Conservation (phyloP, 2,888 invertebrate species). For the Drosophila paramelanica region DNA sequence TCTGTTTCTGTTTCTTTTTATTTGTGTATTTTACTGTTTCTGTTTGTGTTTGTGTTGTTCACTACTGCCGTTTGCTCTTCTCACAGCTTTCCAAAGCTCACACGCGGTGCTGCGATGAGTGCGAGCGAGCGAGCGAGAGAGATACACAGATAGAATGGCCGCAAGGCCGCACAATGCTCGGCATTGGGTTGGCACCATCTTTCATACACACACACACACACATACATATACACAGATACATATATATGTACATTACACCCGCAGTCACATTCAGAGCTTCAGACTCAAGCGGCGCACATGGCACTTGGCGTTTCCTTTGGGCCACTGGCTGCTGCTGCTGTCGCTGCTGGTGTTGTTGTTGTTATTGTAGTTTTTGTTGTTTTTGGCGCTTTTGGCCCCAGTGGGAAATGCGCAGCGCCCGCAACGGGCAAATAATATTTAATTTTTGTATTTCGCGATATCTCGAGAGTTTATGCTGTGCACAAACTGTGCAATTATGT, state of each 20-base stretch:
- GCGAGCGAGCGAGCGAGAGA: slow-evolving; percentile 18
- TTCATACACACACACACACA: slow-evolving; percentile 16
- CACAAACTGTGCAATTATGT: slow-evolving; percentile 37
- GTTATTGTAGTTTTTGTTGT: slow-evolving; percentile 27
- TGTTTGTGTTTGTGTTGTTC: slow-evolving; percentile 57
- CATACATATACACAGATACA: slow-evolving; percentile 3
- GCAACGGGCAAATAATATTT: slow-evolving; percentile 67
- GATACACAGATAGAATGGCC: slow-evolving; percentile 42
- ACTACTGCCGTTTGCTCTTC: slow-evolving; percentile 45
- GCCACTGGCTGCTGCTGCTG: slow-evolving; percentile 33
- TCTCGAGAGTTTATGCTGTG: slow-evolving; percentile 32
- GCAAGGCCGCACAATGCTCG: slow-evolving; percentile 65
- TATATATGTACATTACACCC: slow-evolving; percentile 31
- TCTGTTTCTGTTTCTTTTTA: slow-evolving; percentile 44
- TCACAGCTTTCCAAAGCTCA: slow-evolving; percentile 57
- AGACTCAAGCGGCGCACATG: slow-evolving; percentile 68
- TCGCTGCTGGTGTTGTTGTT: slow-evolving; percentile 24
- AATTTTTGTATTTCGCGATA: slow-evolving; percentile 42
- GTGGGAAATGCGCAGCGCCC: slow-evolving; percentile 70
- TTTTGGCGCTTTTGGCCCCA: slow-evolving; percentile 61
- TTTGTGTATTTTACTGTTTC: slow-evolving; percentile 38
- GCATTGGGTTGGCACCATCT: slow-evolving; percentile 38
- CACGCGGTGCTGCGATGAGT: slow-evolving; percentile 25
- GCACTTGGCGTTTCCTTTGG: slow-evolving; percentile 72
- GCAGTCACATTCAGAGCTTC: slow-evolving; percentile 51